Evolutionary conservation across 2,888 invertebrate species (phyloP).

Genomic region (Megastigmus dorsalis): DNA sequence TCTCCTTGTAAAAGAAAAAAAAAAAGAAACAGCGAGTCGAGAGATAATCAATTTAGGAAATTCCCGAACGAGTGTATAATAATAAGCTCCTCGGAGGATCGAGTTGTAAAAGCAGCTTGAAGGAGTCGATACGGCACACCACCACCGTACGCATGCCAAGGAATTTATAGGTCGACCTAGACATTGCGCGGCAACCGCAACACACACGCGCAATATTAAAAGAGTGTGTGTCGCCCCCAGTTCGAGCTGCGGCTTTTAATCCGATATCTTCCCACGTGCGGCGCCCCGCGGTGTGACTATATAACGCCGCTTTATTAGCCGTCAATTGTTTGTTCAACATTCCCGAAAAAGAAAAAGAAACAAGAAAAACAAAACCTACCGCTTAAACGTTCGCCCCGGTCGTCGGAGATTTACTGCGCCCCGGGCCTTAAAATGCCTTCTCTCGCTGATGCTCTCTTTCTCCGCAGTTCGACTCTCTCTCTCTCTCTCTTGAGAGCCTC

Average conservation of each 20-base stretch:
- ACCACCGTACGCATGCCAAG: background rate
- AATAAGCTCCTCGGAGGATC: no score
- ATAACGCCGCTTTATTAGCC: constrained; percentile 72
- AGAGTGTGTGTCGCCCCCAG: background rate
- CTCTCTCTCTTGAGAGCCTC: background rate
- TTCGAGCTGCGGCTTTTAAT: no score
- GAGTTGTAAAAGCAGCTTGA: no score
- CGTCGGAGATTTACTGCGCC: constrained; percentile 69
- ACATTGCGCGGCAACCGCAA: no score
- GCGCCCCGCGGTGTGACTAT: constrained; percentile 67
- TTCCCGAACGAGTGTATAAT: background rate
- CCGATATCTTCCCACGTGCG: constrained; percentile 68
- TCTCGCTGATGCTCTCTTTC: background rate
- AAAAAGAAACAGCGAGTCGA: background rate
- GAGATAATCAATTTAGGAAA: constrained; percentile 40
- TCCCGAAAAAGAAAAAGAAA: constrained; percentile 73
- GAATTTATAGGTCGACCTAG: background rate
- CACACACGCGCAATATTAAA: no score
- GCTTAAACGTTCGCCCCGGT: constrained; percentile 72
- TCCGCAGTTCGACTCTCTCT: constrained; percentile 5
- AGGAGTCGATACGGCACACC: background rate
- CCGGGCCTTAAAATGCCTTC: constrained; percentile 30
- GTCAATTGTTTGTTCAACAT: constrained; percentile 75
- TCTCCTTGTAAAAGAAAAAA: no score
- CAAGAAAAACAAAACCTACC: no score